Evolutionary conservation across 1,140 invertebrate genomes (phyloP).

Genomic region (Drosophila repleta): DNA sequence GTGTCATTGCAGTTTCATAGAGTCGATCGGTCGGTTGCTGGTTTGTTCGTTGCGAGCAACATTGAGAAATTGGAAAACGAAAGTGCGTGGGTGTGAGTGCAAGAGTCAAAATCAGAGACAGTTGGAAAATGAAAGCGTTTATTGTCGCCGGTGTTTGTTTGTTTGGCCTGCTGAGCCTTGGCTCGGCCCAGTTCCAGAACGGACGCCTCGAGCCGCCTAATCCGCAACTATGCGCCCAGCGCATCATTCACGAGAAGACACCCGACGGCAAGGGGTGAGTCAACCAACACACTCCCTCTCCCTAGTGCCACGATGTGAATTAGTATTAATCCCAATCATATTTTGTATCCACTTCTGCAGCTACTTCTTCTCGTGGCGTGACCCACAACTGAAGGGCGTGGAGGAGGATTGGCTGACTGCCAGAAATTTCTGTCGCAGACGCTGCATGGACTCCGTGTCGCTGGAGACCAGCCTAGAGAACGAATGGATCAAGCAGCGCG

Average conservation of each 20-base stretch:
- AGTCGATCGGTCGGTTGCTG: slow-evolving; percentile 61
- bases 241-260: slow-evolving; percentile 87
- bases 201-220: slow-evolving; percentile 90
- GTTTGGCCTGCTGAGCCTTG: slow-evolving; percentile 84
- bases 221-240: slow-evolving; percentile 89
- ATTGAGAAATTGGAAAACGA: slow-evolving; percentile 31
- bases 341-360: slow-evolving; percentile 74
- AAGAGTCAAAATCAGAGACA: slow-evolving; percentile 15
- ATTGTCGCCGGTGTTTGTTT: slow-evolving; percentile 83
- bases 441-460: slow-evolving; percentile 94
- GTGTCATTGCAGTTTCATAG: slow-evolving; percentile 74
- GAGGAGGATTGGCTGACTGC: slow-evolving; percentile 92
- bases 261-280: slow-evolving; percentile 85
- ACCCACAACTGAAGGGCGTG: slow-evolving; percentile 88
- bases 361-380: slow-evolving; percentile 94
- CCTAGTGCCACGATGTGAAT: not conserved
- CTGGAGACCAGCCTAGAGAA: slow-evolving; percentile 92
- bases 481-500: slow-evolving; percentile 91
- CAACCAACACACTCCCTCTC: not conserved
- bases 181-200: slow-evolving; percentile 88
- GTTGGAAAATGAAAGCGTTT: slow-evolving; percentile 84
- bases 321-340: not conserved
- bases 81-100: slow-evolving; percentile 64
- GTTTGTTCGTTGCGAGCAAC: slow-evolving; percentile 37
- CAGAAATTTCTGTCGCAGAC: slow-evolving; percentile 92